These are phyloP conservation scores for Cassiopea andromeda DNA, from an alignment of 30 jellyfish, hydroid and myxozoan species.

Conservation along the genomic window DNA sequence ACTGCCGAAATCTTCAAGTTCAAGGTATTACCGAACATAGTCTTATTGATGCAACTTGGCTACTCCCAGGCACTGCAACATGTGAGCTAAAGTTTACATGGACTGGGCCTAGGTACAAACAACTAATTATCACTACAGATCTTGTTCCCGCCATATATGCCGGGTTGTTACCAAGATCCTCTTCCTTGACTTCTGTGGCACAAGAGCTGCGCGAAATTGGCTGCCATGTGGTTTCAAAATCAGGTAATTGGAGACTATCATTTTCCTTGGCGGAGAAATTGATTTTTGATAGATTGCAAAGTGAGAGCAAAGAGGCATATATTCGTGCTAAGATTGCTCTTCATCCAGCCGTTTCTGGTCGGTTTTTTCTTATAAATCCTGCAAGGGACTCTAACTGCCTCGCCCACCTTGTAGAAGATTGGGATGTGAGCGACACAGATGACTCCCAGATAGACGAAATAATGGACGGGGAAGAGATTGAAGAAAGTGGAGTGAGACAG, in stretches of 20 bases:
- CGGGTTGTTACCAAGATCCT: neutral
- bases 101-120: conserved; percentile 42
- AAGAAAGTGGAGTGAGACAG: neutral
- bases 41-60: neutral
- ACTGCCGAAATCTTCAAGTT: neutral
- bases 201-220: neutral
- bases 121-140: conserved; percentile 25
- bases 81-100: conserved; percentile 37
- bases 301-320: conserved; percentile 9
- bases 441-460: neutral
- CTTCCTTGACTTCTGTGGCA: neutral
- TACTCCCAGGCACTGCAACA: conserved; percentile 23
- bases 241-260: conserved; percentile 34
- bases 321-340: conserved; percentile 35
- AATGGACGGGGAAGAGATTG: neutral
- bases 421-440: neutral
- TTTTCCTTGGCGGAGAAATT: conserved; percentile 40
- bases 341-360: conserved; percentile 33
- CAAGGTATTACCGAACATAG: conserved; percentile 13
- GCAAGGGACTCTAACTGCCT: neutral
- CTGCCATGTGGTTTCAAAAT: conserved; percentile 39
- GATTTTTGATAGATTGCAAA: conserved; percentile 10
- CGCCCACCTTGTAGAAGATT: neutral
- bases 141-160: conserved; percentile 36
- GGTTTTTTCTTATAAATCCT: neutral